phyloP scores from a whole-genome alignment of 2,113 vertebrate species.

The Gulo gulo region DNA sequence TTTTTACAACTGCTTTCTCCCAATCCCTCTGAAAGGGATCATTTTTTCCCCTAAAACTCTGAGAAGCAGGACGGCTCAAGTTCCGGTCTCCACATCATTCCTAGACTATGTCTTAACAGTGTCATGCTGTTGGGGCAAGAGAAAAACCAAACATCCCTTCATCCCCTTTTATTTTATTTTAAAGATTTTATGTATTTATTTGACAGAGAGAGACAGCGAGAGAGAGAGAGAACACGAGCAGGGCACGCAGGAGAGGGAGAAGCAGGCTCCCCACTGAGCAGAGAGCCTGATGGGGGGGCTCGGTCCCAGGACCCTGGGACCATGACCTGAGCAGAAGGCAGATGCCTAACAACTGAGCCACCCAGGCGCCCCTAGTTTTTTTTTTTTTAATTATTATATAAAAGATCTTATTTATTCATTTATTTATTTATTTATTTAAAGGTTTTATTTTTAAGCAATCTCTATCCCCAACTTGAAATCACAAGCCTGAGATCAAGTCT shows the following conservation, averaged over 20 bases:
- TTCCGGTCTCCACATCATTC: background rate
- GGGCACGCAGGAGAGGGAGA: no score
- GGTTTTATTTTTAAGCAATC: background rate
- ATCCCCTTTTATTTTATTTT: background rate
- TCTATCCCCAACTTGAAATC: background rate
- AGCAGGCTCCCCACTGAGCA: no score
- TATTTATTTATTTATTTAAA: background rate
- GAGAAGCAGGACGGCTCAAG: background rate
- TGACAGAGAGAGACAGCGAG: no score
- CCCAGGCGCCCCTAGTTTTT: no score
- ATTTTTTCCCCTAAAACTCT: background rate
- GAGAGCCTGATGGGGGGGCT: no score
- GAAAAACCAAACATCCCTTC: background rate
- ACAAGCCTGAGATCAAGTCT: background rate
- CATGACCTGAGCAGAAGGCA: no score
- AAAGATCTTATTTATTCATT: background rate
- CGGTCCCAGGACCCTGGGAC: no score
- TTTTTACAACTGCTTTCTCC: background rate
- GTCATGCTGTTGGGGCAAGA: background rate
- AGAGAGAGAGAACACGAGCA: no score
- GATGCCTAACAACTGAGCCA: no score
- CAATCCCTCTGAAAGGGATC: background rate
- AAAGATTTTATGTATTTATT: no score
- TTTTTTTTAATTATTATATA: no score
- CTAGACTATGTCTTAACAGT: background rate